phyloP scores from a whole-genome alignment of 2,113 vertebrate genomes.

The Rousettus leschenaultii region DNA sequence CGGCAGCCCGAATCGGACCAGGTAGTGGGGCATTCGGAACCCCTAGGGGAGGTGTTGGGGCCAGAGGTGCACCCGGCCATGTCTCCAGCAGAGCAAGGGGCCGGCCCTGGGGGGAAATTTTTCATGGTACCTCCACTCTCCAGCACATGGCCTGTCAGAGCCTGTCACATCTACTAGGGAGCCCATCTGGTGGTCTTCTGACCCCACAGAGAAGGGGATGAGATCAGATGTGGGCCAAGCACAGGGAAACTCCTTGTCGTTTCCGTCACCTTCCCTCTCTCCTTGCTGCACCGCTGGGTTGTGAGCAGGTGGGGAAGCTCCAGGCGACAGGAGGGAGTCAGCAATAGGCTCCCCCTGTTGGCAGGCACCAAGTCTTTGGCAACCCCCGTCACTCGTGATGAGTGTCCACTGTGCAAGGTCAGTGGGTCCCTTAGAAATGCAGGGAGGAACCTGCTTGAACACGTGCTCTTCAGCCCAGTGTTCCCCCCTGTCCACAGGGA shows the following conservation, averaged over 20 bases:
- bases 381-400: neutral
- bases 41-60: neutral
- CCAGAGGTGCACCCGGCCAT: too few species aligned
- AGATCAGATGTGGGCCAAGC: neutral
- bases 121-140: too few species aligned
- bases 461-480: accelerated
- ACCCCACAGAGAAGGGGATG: neutral
- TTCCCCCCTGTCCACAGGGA: neutral
- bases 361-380: neutral
- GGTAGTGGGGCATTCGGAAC: neutral
- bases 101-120: too few species aligned
- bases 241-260: neutral
- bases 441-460: neutral
- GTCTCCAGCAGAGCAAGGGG: neutral
- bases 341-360: neutral
- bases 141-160: neutral
- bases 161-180: accelerated
- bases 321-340: neutral
- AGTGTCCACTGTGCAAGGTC: neutral
- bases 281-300: too few species aligned
- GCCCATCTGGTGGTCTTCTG: neutral
- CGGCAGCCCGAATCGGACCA: neutral
- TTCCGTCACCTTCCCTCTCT: neutral
- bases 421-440: neutral
- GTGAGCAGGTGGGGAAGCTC: too few species aligned